Evolutionary conservation across 2,797 vertebrate species (phyloP).

Genomic region (Heteromormyrus szaboi): DNA sequence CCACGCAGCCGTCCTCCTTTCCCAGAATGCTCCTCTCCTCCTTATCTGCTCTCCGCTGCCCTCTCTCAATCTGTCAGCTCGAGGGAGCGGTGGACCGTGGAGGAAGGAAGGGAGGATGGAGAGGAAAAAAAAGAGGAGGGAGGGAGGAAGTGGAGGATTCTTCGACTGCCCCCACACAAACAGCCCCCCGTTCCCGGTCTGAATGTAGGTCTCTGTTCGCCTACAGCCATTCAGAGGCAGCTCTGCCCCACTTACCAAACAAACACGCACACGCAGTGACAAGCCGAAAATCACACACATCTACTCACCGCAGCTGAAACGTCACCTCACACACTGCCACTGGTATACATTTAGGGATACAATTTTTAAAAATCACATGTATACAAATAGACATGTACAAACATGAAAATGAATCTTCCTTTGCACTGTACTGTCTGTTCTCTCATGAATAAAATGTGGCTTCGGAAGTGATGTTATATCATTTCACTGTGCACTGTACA

Average conservation of each 20-base stretch:
- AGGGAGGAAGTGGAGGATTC: not conserved
- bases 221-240: slow-evolving; percentile 26
- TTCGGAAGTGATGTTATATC: not conserved
- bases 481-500: not conserved
- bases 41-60: not conserved
- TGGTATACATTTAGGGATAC: not conserved
- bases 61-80: not conserved
- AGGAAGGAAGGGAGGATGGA: not conserved
- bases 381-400: not conserved
- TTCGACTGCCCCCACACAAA: not conserved
- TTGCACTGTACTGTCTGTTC: not conserved
- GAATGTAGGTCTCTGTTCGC: slow-evolving; percentile 25
- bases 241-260: slow-evolving; percentile 24
- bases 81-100: not conserved
- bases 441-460: not conserved
- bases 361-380: not conserved
- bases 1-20: not conserved
- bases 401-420: not conserved
- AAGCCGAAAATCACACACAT: not conserved
- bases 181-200: not conserved
- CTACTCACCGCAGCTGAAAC: not conserved
- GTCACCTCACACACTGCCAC: not conserved
- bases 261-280: not conserved
- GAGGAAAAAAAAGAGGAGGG: not conserved
- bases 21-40: not conserved